These are phyloP conservation scores for Ciconia boyciana DNA, from an alignment of 2,113 vertebrate genomes.

Conservation along the genomic window DNA sequence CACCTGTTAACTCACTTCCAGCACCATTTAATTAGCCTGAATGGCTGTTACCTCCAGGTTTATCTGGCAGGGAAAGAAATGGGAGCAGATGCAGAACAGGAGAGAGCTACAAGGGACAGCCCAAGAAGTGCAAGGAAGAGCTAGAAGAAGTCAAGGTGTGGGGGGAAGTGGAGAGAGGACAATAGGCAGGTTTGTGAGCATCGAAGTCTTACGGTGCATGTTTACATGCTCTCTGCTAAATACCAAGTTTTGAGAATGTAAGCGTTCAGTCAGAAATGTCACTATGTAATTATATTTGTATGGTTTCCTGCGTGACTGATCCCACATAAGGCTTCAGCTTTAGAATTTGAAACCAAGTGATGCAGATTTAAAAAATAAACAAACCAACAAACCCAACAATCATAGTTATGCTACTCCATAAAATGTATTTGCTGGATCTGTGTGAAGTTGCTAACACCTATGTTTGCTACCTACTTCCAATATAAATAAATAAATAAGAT, in stretches of 20 bases:
- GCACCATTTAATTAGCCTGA: slow-evolving; percentile 71
- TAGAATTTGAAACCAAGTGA: background rate
- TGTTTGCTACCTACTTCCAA: background rate
- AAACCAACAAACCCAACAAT: background rate
- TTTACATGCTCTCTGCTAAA: background rate
- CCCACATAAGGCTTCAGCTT: background rate
- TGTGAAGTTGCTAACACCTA: background rate
- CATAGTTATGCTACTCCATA: background rate
- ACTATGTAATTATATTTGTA: background rate
- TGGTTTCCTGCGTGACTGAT: background rate
- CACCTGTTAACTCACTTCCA: slow-evolving; percentile 81
- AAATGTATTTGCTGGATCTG: background rate
- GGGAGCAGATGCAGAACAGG: slow-evolving; percentile 25
- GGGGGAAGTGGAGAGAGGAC: background rate
- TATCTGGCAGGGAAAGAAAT: slow-evolving; percentile 9
- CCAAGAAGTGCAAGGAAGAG: background rate
- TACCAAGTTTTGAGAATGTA: background rate
- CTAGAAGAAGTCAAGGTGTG: background rate
- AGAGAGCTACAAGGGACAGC: background rate
- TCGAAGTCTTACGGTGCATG: background rate
- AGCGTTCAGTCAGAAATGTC: background rate
- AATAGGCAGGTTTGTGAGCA: background rate
- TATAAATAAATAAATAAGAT: background rate
- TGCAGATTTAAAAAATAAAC: background rate
- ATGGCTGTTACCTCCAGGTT: slow-evolving; percentile 34